These are phyloP conservation scores for Spinus olivaceus DNA, from an alignment of 2,797 vertebrate species.

Conservation along the genomic window DNA sequence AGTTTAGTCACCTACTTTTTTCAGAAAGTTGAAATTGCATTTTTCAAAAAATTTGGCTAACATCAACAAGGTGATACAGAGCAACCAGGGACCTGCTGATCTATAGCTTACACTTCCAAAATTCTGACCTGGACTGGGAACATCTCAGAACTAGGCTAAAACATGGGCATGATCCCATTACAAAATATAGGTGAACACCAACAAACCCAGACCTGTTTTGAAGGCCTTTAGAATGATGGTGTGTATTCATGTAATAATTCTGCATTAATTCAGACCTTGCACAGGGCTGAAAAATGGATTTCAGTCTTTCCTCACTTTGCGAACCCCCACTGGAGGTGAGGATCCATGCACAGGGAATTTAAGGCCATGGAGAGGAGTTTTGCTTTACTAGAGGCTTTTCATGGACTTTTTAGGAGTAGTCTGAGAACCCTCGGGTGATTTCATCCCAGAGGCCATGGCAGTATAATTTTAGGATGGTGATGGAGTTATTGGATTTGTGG, in stretches of 20 bases:
- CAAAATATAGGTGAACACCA: neutral
- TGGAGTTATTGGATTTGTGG: neutral
- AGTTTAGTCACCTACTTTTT: neutral
- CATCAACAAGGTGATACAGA: neutral
- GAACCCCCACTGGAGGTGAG: neutral
- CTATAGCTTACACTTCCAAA: neutral
- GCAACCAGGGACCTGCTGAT: neutral
- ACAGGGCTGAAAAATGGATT: neutral
- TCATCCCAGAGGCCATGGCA: neutral
- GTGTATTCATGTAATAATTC: neutral
- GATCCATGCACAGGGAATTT: neutral
- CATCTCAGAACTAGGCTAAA: neutral
- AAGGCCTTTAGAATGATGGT: neutral
- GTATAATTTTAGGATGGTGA: neutral
- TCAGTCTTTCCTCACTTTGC: neutral
- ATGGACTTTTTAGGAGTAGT: neutral
- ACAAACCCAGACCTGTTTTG: neutral
- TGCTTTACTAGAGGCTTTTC: neutral
- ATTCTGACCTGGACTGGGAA: neutral
- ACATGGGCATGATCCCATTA: fast-evolving
- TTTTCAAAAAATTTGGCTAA: neutral
- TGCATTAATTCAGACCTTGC: neutral
- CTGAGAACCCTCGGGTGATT: neutral
- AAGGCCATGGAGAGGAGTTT: neutral
- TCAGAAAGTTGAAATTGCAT: neutral